A percentile compares a stretch with the other conserved stretches of the same genome.
Evolutionary conservation across 1,140 invertebrate genomes (phyloP).

Genomic region (Penaeus vannamei): DNA sequence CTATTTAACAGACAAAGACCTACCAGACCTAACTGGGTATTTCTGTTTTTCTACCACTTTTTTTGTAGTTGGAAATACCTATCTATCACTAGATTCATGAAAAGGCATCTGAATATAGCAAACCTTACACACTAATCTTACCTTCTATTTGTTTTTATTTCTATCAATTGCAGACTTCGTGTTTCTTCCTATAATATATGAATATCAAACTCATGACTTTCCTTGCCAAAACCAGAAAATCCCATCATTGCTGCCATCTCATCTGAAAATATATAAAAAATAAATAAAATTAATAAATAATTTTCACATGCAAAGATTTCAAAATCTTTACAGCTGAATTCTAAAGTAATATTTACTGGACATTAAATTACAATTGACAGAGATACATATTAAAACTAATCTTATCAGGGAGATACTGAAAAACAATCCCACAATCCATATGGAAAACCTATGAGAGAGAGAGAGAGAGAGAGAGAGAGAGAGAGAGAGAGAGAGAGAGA

Average conservation of each 20-base stretch:
- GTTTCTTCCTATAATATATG: constrained; percentile 75
- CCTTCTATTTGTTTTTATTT: constrained; percentile 68
- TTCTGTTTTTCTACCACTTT: too few species aligned
- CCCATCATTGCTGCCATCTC: constrained; percentile 76
- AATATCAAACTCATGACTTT: constrained; percentile 82
- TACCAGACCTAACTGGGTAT: too few species aligned
- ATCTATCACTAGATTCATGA: background rate
- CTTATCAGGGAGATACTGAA: background rate
- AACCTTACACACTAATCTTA: constrained; percentile 60
- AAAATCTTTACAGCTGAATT: background rate
- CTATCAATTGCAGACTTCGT: constrained; percentile 70
- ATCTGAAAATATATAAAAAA: background rate
- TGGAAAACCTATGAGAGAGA: too few species aligned
- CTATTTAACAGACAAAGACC: too few species aligned
- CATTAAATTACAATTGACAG: background rate
- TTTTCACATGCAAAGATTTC: background rate
- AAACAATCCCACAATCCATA: background rate
- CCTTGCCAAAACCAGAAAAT: constrained; percentile 82
- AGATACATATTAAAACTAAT: background rate
- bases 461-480: too few species aligned
- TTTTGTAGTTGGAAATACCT: background rate
- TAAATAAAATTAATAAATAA: background rate
- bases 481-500: too few species aligned
- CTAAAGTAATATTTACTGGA: background rate
- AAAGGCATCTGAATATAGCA: constrained; percentile 23